These are phyloP conservation scores for Antitype chi DNA, from an alignment of 2,888 invertebrate species.

Conservation along the genomic window DNA sequence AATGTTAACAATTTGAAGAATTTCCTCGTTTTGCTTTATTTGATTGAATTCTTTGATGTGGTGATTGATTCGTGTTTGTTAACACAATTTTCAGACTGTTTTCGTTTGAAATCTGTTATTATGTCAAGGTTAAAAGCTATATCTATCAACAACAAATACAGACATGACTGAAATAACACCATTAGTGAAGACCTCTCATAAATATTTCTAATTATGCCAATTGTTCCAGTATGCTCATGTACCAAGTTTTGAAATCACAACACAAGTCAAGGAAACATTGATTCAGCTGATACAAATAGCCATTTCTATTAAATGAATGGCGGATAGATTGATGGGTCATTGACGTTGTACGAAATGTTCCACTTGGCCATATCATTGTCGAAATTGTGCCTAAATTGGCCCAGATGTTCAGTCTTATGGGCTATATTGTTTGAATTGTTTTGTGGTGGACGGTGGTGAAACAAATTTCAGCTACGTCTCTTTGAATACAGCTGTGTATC, in stretches of 20 bases:
- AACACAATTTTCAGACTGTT: constrained; percentile 21
- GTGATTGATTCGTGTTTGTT: constrained; percentile 25
- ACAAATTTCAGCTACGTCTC: constrained; percentile 43
- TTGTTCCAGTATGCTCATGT: constrained; percentile 19
- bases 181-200: constrained; percentile 21
- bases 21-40: neutral
- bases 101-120: constrained; percentile 38
- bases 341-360: constrained; percentile 77
- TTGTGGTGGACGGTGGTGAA: constrained; percentile 45
- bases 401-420: constrained; percentile 58
- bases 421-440: constrained; percentile 57
- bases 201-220: constrained; percentile 41
- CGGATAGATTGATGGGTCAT: constrained; percentile 77
- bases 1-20: constrained; percentile 25
- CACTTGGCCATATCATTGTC: constrained; percentile 71
- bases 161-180: constrained; percentile 35
- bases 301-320: constrained; percentile 75
- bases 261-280: constrained; percentile 63
- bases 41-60: constrained; percentile 51
- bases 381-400: constrained; percentile 68
- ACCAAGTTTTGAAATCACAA: constrained; percentile 58
- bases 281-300: constrained; percentile 57
- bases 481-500: constrained; percentile 24
- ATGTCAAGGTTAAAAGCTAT: constrained; percentile 40
- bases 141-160: constrained; percentile 7